Base-by-base conservation (phyloP, 1,140 invertebrate species). In the Sycophila sp. region DNA sequence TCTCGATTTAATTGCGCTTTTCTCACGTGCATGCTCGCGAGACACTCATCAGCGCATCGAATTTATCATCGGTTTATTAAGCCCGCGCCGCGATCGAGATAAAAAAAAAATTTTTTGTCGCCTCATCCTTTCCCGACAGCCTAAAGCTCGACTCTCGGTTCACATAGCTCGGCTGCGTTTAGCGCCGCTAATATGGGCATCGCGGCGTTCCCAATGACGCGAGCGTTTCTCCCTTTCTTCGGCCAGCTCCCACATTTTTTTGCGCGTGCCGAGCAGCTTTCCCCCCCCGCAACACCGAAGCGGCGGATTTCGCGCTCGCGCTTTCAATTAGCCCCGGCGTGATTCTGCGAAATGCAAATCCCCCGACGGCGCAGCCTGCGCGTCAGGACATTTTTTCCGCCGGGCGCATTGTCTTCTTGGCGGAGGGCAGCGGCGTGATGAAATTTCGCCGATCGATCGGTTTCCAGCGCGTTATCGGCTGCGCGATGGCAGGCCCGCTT, bases 271-370 rank as follows among this genome's bases (percentile, higher is more conserved):
- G 36, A 38, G 36, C 2, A 2, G 6, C 2, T 38, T 38, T 38
- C 36, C n/a, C n/a, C n/a, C n/a, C n/a, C n/a, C n/a, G n/a, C n/a
- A n/a, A n/a, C n/a, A n/a, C n/a, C n/a, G n/a, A n/a, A n/a, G n/a
- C n/a, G n/a, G n/a, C n/a, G n/a, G n/a, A n/a, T n/a, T n/a, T n/a
- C 2, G 6, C 15, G 34, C 34, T 36, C 10, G 40, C 40, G 40
- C 40, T 11, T 17, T 45, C 15, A 45, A 17, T 17, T 2, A 17
- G 49, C 22, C 22, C 22, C 22, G 8, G 49, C 49, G 10, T 51
- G 49, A 26, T 51, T 51, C 28, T 51, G 49, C 49, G 22, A 51
- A 51, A 51, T 51, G 49, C 22, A 51, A 4, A 51, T 51, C n/a
- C 15, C 49, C 24, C 28, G 24, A 28, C 13, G 22, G 47, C n/a